These are phyloP conservation scores for Hyperopisus bebe DNA, from an alignment of 2,113 vertebrate genomes.

Conservation along the genomic window DNA sequence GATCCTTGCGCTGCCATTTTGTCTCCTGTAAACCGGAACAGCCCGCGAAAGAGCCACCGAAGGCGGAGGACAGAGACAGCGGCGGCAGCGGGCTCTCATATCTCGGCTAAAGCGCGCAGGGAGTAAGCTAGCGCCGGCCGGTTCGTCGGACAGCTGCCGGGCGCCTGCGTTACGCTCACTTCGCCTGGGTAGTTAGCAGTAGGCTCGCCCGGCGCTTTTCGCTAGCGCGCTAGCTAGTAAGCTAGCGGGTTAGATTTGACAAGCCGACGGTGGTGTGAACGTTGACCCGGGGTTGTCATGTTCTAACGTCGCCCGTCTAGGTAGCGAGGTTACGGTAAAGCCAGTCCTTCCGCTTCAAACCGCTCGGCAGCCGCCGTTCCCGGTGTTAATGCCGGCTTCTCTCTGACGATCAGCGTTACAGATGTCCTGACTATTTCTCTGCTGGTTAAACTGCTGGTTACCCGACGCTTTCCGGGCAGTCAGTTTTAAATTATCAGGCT, in stretches of 20 bases:
- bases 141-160: neutral
- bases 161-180: neutral
- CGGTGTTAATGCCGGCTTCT: neutral
- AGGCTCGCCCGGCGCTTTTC: neutral
- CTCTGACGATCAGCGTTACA: neutral
- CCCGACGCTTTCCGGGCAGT: neutral
- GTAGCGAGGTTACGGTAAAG: neutral
- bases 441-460: neutral
- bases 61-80: slow-evolving; percentile 28
- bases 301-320: neutral
- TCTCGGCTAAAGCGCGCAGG: neutral
- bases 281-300: neutral
- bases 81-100: neutral
- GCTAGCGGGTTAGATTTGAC: slow-evolving; percentile 12
- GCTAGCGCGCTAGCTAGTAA: neutral
- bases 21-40: slow-evolving; percentile 54
- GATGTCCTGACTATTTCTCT: neutral
- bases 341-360: neutral
- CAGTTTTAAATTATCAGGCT: neutral
- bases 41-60: slow-evolving; percentile 39
- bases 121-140: neutral
- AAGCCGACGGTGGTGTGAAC: neutral
- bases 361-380: neutral
- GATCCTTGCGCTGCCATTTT: slow-evolving; percentile 71
- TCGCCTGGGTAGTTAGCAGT: neutral